Evolutionary conservation across 2,113 vertebrate genomes (phyloP), one percentile per base, ranked within the genome.

Genomic region (Carassius carassius): DNA sequence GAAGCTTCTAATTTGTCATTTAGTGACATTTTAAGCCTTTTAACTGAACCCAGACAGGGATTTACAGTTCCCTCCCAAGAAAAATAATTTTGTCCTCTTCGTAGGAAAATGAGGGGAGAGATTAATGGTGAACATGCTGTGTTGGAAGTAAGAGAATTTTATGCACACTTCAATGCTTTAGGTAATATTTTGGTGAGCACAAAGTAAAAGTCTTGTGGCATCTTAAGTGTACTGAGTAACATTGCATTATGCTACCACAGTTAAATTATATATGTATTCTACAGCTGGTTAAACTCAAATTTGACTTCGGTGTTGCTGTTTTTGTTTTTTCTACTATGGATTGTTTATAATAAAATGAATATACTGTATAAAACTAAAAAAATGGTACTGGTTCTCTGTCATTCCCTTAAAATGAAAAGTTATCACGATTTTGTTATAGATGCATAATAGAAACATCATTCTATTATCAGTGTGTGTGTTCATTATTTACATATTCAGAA

Each of bases 11-110:
- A 92, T 93, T 91, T 94, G 94, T 94, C 94, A 95, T 94, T 94
- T 94, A 93, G 93, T 94, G 94, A 95, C 94, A 95, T 94, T 95
- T 94, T 95, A 94, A 95, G 94, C 94, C 94, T 94, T 95, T 95
- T 95, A 94, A 94, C 92, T 93, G 93, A 95, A 95, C 93, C 92
- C 92, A 93, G 92, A 92, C 91, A 92, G 93, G 93, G 93, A 95
- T 95, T 95, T 94, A 89, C 90, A 86, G 87, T 92, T 94, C 91
- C 88, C 91, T 92, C 91, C 88, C 91, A 93, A 93, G 93, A 88
- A 94, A 60, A 95, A 93, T 94, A 92, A 94, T 94, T 94, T 94
- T 91, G 91, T 91, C 91, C 86, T 93, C 90, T 89, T 92, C 91
- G 92, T 91, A 87, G 88, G 91, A 94, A 94, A 94, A 89, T 92